Conservation (phyloP, 2,113 vertebrate genomes). For the Ramphastos sulfuratus region DNA sequence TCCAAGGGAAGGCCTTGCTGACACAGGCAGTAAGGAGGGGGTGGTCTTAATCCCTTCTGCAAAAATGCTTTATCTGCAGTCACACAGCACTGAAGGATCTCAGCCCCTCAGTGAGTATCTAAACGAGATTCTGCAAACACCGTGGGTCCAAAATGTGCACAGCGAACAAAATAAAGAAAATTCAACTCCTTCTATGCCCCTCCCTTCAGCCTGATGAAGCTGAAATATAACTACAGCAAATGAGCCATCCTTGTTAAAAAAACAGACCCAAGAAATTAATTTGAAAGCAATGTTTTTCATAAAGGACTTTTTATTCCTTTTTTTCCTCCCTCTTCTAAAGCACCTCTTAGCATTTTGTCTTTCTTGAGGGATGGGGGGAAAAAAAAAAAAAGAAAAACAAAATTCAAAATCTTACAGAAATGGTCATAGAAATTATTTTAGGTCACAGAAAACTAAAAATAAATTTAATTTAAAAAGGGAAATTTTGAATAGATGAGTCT, state of each 20-base stretch:
- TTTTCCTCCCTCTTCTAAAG: background rate
- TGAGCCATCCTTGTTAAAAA: background rate
- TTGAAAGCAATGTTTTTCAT: background rate
- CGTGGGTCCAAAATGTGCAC: background rate
- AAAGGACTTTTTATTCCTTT: background rate
- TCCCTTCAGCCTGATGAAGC: background rate
- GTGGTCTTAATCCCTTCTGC: background rate
- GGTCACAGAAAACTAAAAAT: background rate
- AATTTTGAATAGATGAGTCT: background rate
- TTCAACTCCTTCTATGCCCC: background rate
- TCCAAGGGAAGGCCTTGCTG: background rate
- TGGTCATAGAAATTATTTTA: background rate
- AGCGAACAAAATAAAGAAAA: background rate
- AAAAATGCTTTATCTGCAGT: background rate
- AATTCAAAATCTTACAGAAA: background rate
- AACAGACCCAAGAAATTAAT: background rate
- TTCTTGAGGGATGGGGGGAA: fast-evolving
- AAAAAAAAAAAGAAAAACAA: too few species aligned
- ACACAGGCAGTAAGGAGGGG: background rate
- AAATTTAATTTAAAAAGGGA: background rate
- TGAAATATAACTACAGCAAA: background rate
- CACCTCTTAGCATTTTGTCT: background rate
- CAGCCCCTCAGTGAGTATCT: fast-evolving
- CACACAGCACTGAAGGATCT: background rate
- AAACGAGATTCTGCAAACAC: background rate